phyloP scores from a whole-genome alignment of 1,140 invertebrate genomes.

The Planococcus citri region DNA sequence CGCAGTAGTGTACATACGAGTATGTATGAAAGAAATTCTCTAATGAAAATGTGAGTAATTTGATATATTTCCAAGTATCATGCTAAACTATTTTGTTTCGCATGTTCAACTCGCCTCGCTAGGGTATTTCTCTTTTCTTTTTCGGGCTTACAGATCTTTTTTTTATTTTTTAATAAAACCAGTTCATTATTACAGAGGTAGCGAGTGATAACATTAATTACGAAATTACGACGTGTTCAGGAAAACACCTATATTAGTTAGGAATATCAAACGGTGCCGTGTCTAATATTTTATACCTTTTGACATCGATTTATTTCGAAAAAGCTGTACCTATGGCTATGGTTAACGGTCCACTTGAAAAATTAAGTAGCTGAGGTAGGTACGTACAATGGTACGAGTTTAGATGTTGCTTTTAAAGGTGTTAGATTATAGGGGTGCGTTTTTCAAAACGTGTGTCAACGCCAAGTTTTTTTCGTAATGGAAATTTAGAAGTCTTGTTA shows the following conservation, averaged over 20 bases:
- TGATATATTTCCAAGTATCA: background rate
- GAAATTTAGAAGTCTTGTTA: too few relatives aligned
- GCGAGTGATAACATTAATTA: background rate
- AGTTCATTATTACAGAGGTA: background rate
- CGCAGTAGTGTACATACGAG: background rate
- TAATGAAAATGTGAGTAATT: background rate
- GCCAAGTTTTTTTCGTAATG: too few relatives aligned
- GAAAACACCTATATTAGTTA: background rate
- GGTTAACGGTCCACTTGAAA: background rate
- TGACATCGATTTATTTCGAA: constrained; percentile 3
- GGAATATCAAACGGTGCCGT: background rate
- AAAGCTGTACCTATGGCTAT: too few relatives aligned
- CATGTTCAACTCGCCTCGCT: background rate
- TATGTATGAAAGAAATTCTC: too few relatives aligned
- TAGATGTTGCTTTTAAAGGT: too few relatives aligned
- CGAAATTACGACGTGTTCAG: background rate
- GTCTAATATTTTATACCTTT: background rate
- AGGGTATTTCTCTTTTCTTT: background rate
- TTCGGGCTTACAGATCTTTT: background rate
- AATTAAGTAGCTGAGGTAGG: too few relatives aligned
- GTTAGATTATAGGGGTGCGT: too few relatives aligned
- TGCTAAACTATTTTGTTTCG: background rate
- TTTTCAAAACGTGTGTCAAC: too few relatives aligned
- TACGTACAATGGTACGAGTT: too few relatives aligned
- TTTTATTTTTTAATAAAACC: background rate